These are phyloP conservation scores for Miichthys miiuy DNA, from an alignment of 2,797 vertebrate genomes.

Conservation along the genomic window DNA sequence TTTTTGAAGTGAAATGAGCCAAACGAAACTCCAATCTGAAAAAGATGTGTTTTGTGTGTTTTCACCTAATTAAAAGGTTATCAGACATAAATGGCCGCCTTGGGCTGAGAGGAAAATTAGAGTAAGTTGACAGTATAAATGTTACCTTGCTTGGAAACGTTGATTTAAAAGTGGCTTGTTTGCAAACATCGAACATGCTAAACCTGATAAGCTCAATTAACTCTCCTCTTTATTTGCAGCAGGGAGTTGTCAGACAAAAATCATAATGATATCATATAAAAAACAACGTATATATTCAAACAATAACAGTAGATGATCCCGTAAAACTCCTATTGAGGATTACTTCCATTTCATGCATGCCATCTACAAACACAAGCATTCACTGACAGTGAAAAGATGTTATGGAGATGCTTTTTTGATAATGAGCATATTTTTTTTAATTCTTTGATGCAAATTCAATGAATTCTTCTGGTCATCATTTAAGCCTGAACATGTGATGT, in stretches of 20 bases:
- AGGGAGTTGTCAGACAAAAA: background rate
- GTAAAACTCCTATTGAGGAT: background rate
- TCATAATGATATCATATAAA: background rate
- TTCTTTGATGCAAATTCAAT: constrained; percentile 3
- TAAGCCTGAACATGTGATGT: background rate
- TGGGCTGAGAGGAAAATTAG: background rate
- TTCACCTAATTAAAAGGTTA: background rate
- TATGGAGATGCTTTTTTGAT: background rate
- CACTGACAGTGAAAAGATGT: background rate
- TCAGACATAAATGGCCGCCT: background rate
- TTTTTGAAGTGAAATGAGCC: background rate
- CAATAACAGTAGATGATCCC: background rate
- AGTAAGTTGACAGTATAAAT: constrained; percentile 1
- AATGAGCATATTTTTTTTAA: background rate
- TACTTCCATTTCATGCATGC: background rate
- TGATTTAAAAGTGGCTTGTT: background rate
- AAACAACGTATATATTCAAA: background rate
- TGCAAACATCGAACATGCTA: background rate
- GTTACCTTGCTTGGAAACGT: background rate
- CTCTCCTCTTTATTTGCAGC: background rate
- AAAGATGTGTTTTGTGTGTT: constrained; percentile 7
- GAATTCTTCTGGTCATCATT: background rate
- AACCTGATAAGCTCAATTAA: background rate
- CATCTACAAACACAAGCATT: background rate
- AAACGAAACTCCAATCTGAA: background rate